Base-by-base conservation (phyloP, 2,797 vertebrate species). In the Pseudomugil tenellus region DNA sequence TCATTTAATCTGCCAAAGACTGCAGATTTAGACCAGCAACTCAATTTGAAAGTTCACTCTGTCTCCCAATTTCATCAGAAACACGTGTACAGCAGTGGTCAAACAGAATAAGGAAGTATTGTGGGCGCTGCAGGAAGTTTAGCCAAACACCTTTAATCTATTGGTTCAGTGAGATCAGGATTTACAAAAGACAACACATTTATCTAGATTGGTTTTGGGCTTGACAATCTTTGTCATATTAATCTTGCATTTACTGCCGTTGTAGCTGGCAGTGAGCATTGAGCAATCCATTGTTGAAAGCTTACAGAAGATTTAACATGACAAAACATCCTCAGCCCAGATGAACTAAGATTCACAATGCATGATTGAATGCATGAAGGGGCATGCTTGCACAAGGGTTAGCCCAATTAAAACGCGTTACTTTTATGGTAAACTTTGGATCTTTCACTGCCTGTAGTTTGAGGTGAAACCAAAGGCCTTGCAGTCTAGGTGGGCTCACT, bases 401-500 rank as follows among this genome's bases (percentile, higher is more conserved):
- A 72, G 49, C 21, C 51, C 13, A 37, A 32, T 76, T 81, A 70
- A 72, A 68, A 67, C 39, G 17, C 61, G 70, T 72, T 57, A 57
- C 41, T 77, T 85, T 76, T 63, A 81, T 63, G 53, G 59, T 86
- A 58, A 43, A 68, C 58, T 67, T 67, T 63, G 52, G 52, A 72
- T 72, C 62, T 48, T 67, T 75, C 57, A 55, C 69, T 76, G 76
- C 75, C 56, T 85, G 73, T 6, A 71, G 74, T 83, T 85, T 74
- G 81, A 80, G 76, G 63, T 80, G 79, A 86, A 89, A 88, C 76
- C 66, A 75, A 84, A 87, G 60, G 74, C 61, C 67, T 68, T 11
- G 19, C 65, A 72, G 75, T 83, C 75, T 87, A 87, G 86, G 83
- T 91, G 81, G 81, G 85, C 84, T 74, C 73, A 76, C 76, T 88